Conservation (phyloP, 2,888 invertebrate species). For the Parnassius smintheus region DNA sequence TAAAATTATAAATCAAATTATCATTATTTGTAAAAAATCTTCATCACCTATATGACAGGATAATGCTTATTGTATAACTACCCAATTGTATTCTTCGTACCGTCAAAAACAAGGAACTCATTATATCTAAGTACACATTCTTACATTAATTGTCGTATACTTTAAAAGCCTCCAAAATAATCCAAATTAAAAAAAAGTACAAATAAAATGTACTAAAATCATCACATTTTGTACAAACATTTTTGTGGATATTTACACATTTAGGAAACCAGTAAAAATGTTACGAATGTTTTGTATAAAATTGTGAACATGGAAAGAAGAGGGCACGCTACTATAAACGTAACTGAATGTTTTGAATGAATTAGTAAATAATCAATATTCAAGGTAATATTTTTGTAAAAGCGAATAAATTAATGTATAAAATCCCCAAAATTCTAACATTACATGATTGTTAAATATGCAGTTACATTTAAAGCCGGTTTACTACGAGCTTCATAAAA, state of each 20-base stretch:
- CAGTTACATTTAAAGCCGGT: too few relatives aligned
- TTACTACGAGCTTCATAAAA: too few relatives aligned
- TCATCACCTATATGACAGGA: background rate
- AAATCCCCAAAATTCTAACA: too few relatives aligned
- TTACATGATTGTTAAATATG: too few relatives aligned
- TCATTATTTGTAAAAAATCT: background rate
- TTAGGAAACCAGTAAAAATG: conserved; percentile 2
- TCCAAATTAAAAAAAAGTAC: conserved; percentile 57
- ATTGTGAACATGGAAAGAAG: too few relatives aligned
- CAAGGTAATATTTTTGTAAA: too few relatives aligned
- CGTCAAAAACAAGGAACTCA: conserved; percentile 68
- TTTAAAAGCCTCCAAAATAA: conserved; percentile 78
- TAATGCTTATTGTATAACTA: conserved; percentile 44
- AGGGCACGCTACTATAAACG: too few relatives aligned
- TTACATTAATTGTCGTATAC: conserved; percentile 77
- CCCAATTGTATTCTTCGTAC: conserved; percentile 46
- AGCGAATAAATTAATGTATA: too few relatives aligned
- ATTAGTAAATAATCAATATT: too few relatives aligned
- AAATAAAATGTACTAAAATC: conserved; percentile 59
- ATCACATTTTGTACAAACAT: conserved; percentile 53
- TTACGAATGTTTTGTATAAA: too few relatives aligned
- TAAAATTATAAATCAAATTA: conserved; percentile 5
- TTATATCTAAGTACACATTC: conserved; percentile 78
- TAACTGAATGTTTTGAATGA: too few relatives aligned
- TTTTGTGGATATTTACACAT: conserved; percentile 24